Evolutionary conservation across 2,113 vertebrate species (phyloP), one percentile per base, ranked within the genome.

Genomic region (Brachypteracias leptosomus): DNA sequence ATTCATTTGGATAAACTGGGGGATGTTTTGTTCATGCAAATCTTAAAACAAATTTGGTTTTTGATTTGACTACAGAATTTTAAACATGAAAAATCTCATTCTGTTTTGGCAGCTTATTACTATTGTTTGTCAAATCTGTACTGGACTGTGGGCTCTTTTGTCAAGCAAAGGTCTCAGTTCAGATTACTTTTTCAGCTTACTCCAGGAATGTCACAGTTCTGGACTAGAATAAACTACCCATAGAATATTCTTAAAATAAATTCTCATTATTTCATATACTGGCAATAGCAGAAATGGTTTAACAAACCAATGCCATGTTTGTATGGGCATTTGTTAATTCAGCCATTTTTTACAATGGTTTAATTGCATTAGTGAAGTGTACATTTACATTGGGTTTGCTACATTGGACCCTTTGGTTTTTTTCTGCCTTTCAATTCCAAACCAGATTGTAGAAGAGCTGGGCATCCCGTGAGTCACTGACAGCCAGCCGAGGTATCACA

Each of bases 401-500:
- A 57, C 1, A 1, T 59, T 70, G 59, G 26, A 66, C 33, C 16
- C 22, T n/a, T 74, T 61, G 51, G 13, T 63, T 63, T 78, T 71
- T 73, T 73, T 16, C 40, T 62, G 4, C 72, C 36, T 83, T 71
- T 72, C n/a, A 20, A 1, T 82, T 85, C 65, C 36, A 38, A 88
- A 88, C 3, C 9, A 42, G 33, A 51, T 57, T 15, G 35, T 15
- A 85, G 82, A 68, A 24, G 68, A n/a, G 49, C 13, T 1, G 3
- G 17, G 42, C 40, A 11, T 14, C 16, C 42, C 13, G 52, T 0
- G 0, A 8, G 13, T 63, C 36, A 3, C 47, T 2, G 11, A 26
- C 52, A 0, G 2, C 13, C 44, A n/a, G 63, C 3, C 0, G 76
- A 68, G 77, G 58, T 18, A 15, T 15, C 7, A 9, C 13, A 13